Evolutionary conservation across 2,797 vertebrate species (phyloP), one percentile per base, ranked within the genome.

Genomic region (Zalophus californianus): DNA sequence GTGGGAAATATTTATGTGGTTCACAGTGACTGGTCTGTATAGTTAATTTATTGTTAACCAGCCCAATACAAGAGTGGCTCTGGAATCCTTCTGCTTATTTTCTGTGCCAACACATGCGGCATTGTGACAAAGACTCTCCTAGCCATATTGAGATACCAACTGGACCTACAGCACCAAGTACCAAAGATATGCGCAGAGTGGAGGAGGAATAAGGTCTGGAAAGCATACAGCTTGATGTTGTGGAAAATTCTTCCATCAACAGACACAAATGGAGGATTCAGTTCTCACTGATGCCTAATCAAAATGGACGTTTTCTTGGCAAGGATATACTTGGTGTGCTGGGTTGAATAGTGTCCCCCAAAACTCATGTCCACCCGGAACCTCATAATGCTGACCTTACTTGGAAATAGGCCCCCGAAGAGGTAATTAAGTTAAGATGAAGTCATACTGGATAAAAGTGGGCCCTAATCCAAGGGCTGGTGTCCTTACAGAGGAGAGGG

Each of bases 361-460:
- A 92, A 90, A 87, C 50, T 68, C 60, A 48, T 21, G n/a, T 38
- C 64, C 11, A 60, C 66, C 72, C 52, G 20, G 73, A 70, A 62
- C 66, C 82, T 68, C 50, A 77, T 41, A 90, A 93, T 23, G 3
- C 52, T 58, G 29, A 82, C 23, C 50, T 82, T 60, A 52, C 52
- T 95, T 75, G 75, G 86, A 95, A 97, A 68, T 38, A 85, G 48
- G n/a, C 44, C 13, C 68, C 86, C 80, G 10, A 29, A 48, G 73
- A 72, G 68, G 16, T 44, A 79, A 80, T 73, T 48, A 58, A 60
- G 48, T 83, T 94, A 64, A 64, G 54, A 58, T 83, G 56, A 27
- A 25, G 29, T 92, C 54, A 79, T 48, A 41, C 62, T 41, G 44
- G 41, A 56, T 73, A 91, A 38, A 88, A 86, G 32, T 10, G 54